Evolutionary conservation across 2,113 vertebrate species (phyloP).

Genomic region (Amphiprion percula): DNA sequence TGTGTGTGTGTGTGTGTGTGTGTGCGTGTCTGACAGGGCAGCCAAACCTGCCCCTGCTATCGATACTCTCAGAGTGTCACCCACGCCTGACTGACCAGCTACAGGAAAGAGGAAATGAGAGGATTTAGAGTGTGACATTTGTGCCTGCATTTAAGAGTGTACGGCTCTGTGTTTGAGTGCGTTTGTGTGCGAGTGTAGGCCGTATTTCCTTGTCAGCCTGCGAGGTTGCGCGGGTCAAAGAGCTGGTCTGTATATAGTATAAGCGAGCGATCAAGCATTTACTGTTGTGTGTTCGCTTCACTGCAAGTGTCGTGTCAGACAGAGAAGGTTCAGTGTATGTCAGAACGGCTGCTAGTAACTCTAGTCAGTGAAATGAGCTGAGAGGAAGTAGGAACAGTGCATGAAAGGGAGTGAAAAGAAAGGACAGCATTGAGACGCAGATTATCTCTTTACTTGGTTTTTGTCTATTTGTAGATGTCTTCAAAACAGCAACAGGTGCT

Average conservation of each 20-base stretch:
- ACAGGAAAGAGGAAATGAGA: constrained; percentile 81
- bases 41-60: constrained; percentile 54
- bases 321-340: constrained; percentile 53
- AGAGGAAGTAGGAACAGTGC: constrained; percentile 21
- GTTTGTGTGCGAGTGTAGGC: constrained; percentile 30
- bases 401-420: not conserved
- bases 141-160: constrained; percentile 55
- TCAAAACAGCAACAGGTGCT: not conserved
- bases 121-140: constrained; percentile 73
- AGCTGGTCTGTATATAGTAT: constrained; percentile 30
- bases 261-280: constrained; percentile 56
- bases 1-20: constrained; percentile 24
- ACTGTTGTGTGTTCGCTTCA: constrained; percentile 47
- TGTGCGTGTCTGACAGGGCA: constrained; percentile 15
- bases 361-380: constrained; percentile 42
- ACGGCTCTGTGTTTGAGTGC: constrained; percentile 25
- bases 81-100: constrained; percentile 72
- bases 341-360: constrained; percentile 38
- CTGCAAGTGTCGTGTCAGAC: constrained; percentile 49
- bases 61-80: constrained; percentile 60
- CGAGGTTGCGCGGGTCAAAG: constrained; percentile 63
- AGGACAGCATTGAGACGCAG: not conserved
- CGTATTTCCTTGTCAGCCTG: constrained; percentile 59
- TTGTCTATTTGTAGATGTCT: constrained; percentile 4
- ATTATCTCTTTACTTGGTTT: not conserved